Evolutionary conservation across 2,113 vertebrate species (phyloP), one percentile per base, ranked within the genome.

Genomic region (Urocynchramus pylzowi): DNA sequence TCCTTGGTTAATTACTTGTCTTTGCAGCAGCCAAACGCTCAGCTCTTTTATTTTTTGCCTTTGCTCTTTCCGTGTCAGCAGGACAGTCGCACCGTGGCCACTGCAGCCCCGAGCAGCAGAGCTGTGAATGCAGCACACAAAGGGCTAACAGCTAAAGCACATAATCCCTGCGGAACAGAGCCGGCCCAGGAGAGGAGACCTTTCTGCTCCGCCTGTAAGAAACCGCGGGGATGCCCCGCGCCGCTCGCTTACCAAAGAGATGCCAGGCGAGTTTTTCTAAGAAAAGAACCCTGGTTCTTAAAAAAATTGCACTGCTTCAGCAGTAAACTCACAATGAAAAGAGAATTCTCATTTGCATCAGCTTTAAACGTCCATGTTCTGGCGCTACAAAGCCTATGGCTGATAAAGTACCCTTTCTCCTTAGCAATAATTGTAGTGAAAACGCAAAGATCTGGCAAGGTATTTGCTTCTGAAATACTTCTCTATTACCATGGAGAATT

Each of bases 111-210:
- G 53, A 74, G 87, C 84, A 98, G 97, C 97, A 91, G 94, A 97
- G 98, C 93, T 68, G 85, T 90, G 94, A 98, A 97, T 97, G 98
- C 77, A 88, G 90, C 92, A 90, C 97, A 95, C 85, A 98, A 98
- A 98, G 93, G 97, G 98, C 97, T 97, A 98, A 98, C 98, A 98
- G 98, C 97, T 96, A 87, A 95, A 16, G 94, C 95, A 94, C 97
- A 94, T 98, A 98, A 98, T 98, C 98, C 98, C 60, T 30, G 8
- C 45, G 97, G 76, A 95, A 98, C 96, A 97, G 98, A 97, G 95
- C 2, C 27, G 39, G 93, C 35, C 76, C 35, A 60, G 90, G 11
- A 95, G 91, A 94, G 90, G 69, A 42, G 82, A 94, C 74, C 91
- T 94, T 93, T 96, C 96, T 96, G 91, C 80, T 63, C 65, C 1